A percentile compares a stretch with the other conserved stretches of the same genome.
phyloP scores from a whole-genome alignment of 1,140 invertebrate species.

The Sinonovacula constricta region DNA sequence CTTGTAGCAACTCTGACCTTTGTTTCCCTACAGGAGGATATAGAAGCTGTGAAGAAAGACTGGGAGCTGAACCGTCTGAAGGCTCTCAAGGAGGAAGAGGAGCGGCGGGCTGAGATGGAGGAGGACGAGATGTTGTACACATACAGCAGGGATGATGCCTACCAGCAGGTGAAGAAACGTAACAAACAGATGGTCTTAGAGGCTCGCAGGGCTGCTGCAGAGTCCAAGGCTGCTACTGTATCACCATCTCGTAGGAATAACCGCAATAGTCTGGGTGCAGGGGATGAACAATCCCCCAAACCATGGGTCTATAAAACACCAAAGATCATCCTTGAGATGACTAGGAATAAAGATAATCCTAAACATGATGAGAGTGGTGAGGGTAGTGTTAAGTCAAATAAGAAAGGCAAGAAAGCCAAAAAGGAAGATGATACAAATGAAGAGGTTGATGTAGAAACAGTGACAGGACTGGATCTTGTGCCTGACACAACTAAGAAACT shows the following conservation, averaged over 20 bases:
- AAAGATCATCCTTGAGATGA: slow-evolving; percentile 38
- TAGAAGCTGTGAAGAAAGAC: slow-evolving; percentile 86
- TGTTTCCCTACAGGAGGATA: slow-evolving; percentile 81
- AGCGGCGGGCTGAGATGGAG: slow-evolving; percentile 81
- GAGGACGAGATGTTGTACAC: slow-evolving; percentile 84
- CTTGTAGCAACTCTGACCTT: neutral
- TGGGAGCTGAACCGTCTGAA: slow-evolving; percentile 94
- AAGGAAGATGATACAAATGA: slow-evolving; percentile 45
- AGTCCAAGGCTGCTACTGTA: slow-evolving; percentile 33
- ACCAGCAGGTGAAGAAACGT: slow-evolving; percentile 73
- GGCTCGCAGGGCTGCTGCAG: slow-evolving; percentile 45
- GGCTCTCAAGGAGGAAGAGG: slow-evolving; percentile 80
- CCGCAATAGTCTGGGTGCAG: slow-evolving; percentile 13
- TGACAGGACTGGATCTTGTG: slow-evolving; percentile 16
- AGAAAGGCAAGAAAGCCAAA: neutral
- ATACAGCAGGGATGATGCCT: slow-evolving; percentile 73
- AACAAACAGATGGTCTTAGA: slow-evolving; percentile 54
- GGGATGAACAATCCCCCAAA: slow-evolving; percentile 18
- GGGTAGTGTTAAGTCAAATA: neutral
- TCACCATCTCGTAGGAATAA: slow-evolving; percentile 18
- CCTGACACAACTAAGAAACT: slow-evolving; percentile 30
- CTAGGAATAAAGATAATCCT: slow-evolving; percentile 36
- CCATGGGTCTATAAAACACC: slow-evolving; percentile 49
- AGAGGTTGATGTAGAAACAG: slow-evolving; percentile 48
- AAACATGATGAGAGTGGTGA: slow-evolving; percentile 12